Conservation (phyloP, 2,113 vertebrate genomes). For the Furnarius figulus region DNA sequence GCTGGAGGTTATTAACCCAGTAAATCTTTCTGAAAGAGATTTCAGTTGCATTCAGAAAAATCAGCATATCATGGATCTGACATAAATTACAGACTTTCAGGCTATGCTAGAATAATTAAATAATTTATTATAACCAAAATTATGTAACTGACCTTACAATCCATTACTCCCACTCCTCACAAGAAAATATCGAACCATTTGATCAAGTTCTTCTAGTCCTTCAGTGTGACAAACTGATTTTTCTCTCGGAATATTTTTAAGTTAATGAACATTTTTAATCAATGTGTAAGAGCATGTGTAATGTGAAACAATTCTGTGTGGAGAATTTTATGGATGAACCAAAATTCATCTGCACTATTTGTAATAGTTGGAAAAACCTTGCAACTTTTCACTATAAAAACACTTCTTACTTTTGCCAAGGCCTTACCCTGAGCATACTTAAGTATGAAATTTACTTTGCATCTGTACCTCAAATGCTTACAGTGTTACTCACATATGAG, state of each 20-base stretch:
- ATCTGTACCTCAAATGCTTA: rapidly evolving
- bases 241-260: not conserved
- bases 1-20: conserved; percentile 52
- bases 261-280: not conserved
- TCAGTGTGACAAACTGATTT: not conserved
- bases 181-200: not conserved
- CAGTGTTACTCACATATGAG: not conserved
- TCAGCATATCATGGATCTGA: not conserved
- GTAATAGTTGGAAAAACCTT: not conserved
- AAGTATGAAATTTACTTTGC: not conserved
- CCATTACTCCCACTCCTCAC: too few relatives aligned
- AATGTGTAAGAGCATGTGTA: not conserved
- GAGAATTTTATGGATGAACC: not conserved
- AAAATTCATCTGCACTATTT: not conserved
- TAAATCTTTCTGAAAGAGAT: conserved; percentile 58
- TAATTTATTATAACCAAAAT: not conserved
- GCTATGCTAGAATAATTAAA: conserved; percentile 15
- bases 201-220: not conserved
- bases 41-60: conserved; percentile 28
- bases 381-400: not conserved
- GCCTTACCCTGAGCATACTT: not conserved
- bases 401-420: not conserved
- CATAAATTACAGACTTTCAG: conserved; percentile 33
- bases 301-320: not conserved
- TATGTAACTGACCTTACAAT: not conserved